Percentiles rank a stretch among this genome's conserved stretches.
Evolutionary conservation across 2,888 invertebrate species (phyloP).

Genomic region (Dasysyrphus albostriatus): DNA sequence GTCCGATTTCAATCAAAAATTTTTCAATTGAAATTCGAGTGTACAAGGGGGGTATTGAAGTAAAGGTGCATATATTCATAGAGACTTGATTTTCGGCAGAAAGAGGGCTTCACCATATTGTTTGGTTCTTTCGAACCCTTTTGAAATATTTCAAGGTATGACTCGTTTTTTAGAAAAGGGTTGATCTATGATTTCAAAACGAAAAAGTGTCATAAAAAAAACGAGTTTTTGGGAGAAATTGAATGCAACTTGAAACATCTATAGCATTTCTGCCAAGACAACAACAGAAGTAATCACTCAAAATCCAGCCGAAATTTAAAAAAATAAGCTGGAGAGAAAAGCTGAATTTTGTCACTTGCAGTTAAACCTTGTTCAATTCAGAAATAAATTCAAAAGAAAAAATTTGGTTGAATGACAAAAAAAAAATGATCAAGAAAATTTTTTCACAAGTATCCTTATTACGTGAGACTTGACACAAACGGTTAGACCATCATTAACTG

Average conservation of each 20-base stretch:
- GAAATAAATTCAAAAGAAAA: too few relatives aligned
- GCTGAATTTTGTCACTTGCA: neutral
- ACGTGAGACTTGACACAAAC: too few relatives aligned
- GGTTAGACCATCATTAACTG: too few relatives aligned
- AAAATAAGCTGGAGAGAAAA: neutral
- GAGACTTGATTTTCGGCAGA: conserved; percentile 1
- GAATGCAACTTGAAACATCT: conserved; percentile 6
- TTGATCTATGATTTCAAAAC: neutral
- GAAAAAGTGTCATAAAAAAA: neutral
- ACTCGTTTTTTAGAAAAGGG: neutral
- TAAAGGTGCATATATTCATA: neutral
- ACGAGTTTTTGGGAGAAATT: neutral
- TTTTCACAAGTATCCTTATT: too few relatives aligned
- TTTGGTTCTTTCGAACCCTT: conserved; percentile 1
- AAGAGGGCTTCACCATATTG: neutral
- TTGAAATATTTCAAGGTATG: neutral
- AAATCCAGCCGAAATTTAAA: neutral
- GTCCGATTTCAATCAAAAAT: conserved; percentile 74
- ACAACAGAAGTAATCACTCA: conserved; percentile 5
- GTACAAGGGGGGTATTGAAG: conserved; percentile 30
- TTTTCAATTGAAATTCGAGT: conserved; percentile 60
- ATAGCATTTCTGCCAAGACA: conserved; percentile 11
- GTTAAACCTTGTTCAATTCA: too few relatives aligned
- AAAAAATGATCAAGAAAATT: too few relatives aligned
- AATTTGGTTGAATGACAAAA: too few relatives aligned